Percentiles rank a stretch among this genome's conserved stretches.
phyloP scores from a whole-genome alignment of 1,140 invertebrate species.

The Ruditapes philippinarum region DNA sequence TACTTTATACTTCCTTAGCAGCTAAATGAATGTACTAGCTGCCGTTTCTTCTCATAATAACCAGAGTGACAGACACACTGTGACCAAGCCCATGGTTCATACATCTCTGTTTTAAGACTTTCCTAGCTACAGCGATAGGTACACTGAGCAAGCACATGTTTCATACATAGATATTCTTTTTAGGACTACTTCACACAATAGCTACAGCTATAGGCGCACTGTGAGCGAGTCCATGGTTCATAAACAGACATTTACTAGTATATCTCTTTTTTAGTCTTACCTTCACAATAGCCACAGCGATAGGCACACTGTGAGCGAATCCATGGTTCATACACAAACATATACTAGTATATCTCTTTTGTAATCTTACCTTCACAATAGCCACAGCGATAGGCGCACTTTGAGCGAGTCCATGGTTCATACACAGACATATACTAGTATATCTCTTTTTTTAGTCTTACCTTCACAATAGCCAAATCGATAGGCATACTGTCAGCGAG shows the following conservation, averaged over 20 bases:
- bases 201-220: not conserved
- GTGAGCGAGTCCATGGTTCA: not conserved
- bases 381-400: slow-evolving; percentile 7
- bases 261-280: no score
- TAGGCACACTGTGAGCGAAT: not conserved
- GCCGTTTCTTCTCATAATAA: no score
- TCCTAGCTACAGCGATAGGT: not conserved
- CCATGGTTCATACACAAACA: not conserved
- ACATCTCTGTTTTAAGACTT: not conserved
- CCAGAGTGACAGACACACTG: not conserved
- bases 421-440: not conserved
- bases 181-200: no score
- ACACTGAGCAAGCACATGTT: not conserved
- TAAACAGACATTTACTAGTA: no score
- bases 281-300: not conserved
- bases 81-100: not conserved
- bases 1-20: no score
- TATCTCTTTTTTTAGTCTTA: no score
- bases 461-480: not conserved
- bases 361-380: not conserved
- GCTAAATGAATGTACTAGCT: no score
- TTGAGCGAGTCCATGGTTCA: slow-evolving; percentile 9
- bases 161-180: no score
- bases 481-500: not conserved
- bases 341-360: not conserved